Evolutionary conservation across 2,113 vertebrate species (phyloP).

Genomic region (Felis chaus): DNA sequence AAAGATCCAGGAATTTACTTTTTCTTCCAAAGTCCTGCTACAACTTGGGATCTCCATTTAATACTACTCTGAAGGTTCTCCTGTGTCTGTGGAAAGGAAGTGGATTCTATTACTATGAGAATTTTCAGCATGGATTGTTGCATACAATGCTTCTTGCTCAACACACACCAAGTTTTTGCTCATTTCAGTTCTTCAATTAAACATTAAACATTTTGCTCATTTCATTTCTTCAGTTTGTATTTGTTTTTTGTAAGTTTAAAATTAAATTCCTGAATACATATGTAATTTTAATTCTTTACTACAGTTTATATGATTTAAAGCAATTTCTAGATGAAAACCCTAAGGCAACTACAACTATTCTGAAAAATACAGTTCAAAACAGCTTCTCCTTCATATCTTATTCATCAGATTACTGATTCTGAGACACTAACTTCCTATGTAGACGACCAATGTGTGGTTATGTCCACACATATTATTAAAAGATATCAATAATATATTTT

Average conservation of each 20-base stretch:
- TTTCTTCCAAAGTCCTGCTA: background rate
- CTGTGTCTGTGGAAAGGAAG: background rate
- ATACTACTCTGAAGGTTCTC: background rate
- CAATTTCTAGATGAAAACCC: background rate
- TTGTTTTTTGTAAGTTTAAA: constrained; percentile 32
- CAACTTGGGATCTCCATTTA: background rate
- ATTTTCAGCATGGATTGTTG: background rate
- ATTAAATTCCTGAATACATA: background rate
- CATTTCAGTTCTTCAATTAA: background rate
- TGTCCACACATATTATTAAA: constrained; percentile 51
- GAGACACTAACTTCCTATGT: background rate
- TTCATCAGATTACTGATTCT: background rate
- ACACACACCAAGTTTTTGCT: background rate
- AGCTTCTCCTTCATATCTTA: background rate
- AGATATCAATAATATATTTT: constrained; percentile 56
- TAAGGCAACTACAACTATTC: background rate
- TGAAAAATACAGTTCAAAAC: background rate
- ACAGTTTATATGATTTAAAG: background rate
- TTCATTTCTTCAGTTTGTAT: background rate
- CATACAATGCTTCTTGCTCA: background rate
- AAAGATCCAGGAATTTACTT: background rate
- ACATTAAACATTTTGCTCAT: too few relatives aligned
- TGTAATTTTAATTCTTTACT: background rate
- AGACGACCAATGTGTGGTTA: background rate
- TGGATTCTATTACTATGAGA: background rate